phyloP scores from a whole-genome alignment of 2,797 vertebrate species.

The Gallirallus australis region DNA sequence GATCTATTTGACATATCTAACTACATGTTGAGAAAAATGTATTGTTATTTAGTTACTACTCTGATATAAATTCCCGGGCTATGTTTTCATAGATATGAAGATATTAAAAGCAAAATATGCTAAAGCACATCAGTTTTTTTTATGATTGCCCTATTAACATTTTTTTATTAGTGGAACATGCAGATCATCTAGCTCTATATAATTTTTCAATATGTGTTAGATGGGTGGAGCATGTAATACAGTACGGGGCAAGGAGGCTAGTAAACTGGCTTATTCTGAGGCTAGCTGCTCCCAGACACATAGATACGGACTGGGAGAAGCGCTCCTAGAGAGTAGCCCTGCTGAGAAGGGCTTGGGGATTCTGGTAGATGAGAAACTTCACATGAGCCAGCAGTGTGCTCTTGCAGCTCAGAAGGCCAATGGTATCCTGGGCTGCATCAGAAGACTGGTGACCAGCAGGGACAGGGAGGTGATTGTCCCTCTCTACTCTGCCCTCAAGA shows the following conservation, averaged over 20 bases:
- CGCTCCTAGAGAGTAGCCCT: no score
- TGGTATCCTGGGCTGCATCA: no score
- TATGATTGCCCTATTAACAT: background rate
- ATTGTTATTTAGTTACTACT: background rate
- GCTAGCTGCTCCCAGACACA: background rate
- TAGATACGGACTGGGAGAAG: no score
- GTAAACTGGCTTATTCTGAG: background rate
- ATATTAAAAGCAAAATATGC: background rate
- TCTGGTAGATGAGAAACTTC: no score
- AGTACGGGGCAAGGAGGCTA: background rate
- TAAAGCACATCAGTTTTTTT: background rate
- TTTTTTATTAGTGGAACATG: background rate
- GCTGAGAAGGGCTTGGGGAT: no score
- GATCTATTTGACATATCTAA: background rate
- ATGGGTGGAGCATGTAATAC: background rate
- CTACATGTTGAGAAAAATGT: background rate
- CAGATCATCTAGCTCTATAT: background rate
- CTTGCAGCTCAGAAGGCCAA: no score
- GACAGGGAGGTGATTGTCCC: no score
- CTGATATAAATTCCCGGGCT: background rate
- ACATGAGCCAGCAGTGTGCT: no score
- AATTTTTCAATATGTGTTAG: background rate
- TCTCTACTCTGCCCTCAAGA: no score
- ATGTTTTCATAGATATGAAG: background rate
- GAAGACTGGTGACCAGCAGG: no score